Conservation (phyloP, 2,888 invertebrate genomes). For the Nemurella pictetii region DNA sequence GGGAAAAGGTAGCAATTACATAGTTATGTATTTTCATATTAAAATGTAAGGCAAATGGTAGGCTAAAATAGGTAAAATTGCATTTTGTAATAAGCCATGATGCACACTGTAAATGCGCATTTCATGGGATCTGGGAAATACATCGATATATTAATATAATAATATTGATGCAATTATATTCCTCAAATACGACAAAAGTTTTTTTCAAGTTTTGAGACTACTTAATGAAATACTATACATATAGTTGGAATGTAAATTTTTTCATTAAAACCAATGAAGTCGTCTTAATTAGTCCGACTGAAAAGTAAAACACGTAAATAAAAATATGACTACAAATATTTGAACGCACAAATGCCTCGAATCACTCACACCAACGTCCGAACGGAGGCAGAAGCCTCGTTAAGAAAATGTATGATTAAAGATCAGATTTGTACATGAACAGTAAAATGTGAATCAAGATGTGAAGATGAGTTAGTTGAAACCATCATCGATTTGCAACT, state of each 20-base stretch:
- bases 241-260: not conserved
- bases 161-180: not conserved
- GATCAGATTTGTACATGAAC: not conserved
- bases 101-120: not conserved
- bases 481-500: not conserved
- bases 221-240: not conserved
- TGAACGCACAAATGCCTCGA: not conserved
- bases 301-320: not conserved
- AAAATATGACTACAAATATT: not conserved
- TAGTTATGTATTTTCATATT: not conserved
- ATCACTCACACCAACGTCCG: not conserved
- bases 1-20: not conserved
- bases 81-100: not conserved
- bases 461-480: not conserved
- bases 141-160: slow-evolving; percentile 8
- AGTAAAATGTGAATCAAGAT: not conserved
- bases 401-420: not conserved
- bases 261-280: not conserved
- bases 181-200: not conserved
- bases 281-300: not conserved
- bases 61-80: not conserved
- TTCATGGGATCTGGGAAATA: not conserved
- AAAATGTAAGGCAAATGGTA: not conserved
- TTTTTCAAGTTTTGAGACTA: not conserved
- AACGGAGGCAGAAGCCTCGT: not conserved